Evolutionary conservation across 2,888 invertebrate genomes (phyloP), one percentile per base, ranked within the genome.

Genomic region (Sinopyrophorus schimmeli): DNA sequence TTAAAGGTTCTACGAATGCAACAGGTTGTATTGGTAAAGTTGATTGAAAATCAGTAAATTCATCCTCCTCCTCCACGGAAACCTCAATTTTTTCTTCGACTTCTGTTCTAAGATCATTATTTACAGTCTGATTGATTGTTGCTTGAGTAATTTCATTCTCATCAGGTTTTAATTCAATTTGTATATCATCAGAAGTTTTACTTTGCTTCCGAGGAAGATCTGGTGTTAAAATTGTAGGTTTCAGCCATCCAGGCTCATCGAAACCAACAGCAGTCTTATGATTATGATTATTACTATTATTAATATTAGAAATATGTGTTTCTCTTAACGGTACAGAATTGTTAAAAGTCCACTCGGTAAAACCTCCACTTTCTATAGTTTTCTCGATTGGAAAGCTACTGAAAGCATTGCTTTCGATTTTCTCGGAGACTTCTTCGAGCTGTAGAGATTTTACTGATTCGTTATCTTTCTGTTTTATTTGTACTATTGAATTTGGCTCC

Each of bases 1-100:
- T 4, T n/a, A 32, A 14, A 7, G 42, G 47, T 16, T 58, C 56
- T 21, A 7, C 23, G 10, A 15, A 35, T 9, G 28, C 3, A 5
- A 24, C 23, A 15, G 10, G 11, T 5, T 20, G 5, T 20, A 28
- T 28, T 10, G 37, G 31, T 5, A 32, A 16, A 10, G 42, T 42
- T 20, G 52, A 52, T 61, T 72, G 71, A 59, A 74, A 74, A 50
- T 74, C 72, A 7, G 71, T 68, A 65, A 75, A 74, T 39, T 73
- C 72, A 42, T 72, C 72, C 30, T 73, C 71, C 9, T 66, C 65
- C 9, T 54, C 51, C n/a, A n/a, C n/a, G n/a, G n/a, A n/a, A n/a
- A 26, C n/a, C n/a, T n/a, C n/a, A n/a, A n/a, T n/a, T n/a, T n/a
- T n/a, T n/a, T n/a, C n/a, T n/a, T n/a, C n/a, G n/a, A n/a, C n/a